These are phyloP conservation scores for Acrobasis suavella DNA, from an alignment of 2,888 invertebrate species.

Conservation along the genomic window DNA sequence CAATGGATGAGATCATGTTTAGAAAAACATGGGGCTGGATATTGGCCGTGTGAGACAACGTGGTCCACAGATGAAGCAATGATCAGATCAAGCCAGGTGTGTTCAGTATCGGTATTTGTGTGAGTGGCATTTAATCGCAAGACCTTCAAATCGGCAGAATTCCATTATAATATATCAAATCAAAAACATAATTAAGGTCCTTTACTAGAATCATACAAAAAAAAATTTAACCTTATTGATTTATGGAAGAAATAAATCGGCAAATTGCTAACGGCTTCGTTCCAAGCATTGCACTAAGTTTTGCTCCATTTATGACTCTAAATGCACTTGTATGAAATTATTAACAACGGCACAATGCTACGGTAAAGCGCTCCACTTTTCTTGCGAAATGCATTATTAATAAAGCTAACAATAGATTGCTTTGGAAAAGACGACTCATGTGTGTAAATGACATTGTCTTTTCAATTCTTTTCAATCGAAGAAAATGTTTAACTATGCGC, in stretches of 20 bases:
- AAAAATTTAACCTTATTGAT: neutral
- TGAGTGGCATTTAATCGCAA: too few species aligned
- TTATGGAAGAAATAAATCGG: neutral
- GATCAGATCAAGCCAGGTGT: too few species aligned
- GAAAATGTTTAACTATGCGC: neutral
- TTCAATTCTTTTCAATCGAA: slow-evolving; percentile 3
- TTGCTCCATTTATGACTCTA: slow-evolving; percentile 19
- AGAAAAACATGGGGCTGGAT: too few species aligned
- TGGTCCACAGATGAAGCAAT: too few species aligned
- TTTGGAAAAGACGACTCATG: neutral
- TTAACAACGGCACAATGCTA: slow-evolving; percentile 9
- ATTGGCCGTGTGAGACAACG: too few species aligned
- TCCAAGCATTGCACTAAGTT: slow-evolving; percentile 15
- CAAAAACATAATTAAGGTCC: too few species aligned
- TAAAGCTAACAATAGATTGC: neutral
- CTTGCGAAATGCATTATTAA: slow-evolving; percentile 9
- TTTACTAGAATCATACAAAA: too few species aligned
- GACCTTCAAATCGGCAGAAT: too few species aligned
- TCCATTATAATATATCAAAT: too few species aligned
- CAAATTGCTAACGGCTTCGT: slow-evolving; percentile 3
- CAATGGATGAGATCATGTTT: too few species aligned
- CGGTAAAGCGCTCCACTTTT: slow-evolving; percentile 15
- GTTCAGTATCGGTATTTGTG: too few species aligned
- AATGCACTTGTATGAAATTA: slow-evolving; percentile 18
- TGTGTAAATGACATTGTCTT: neutral